A percentile compares a stretch with the other conserved stretches of the same genome.
Evolutionary conservation across 1,140 invertebrate species (phyloP).

Genomic region (Ctenoplectra terminalis): DNA sequence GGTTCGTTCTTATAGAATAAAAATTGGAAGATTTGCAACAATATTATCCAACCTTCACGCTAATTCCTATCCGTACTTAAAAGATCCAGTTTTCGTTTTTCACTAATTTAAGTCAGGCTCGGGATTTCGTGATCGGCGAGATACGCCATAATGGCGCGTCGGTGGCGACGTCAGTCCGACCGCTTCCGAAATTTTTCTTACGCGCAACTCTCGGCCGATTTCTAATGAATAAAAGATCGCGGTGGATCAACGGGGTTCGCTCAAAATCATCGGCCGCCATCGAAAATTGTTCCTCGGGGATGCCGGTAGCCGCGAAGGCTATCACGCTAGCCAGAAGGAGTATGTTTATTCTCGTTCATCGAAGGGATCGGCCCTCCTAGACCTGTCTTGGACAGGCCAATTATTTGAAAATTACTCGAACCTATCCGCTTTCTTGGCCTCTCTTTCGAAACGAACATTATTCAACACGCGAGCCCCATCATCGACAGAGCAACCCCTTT

Average conservation of each 20-base stretch:
- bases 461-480: slow-evolving; percentile 66
- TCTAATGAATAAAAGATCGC: slow-evolving; percentile 71
- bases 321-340: slow-evolving; percentile 68
- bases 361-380: slow-evolving; percentile 61
- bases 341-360: slow-evolving; percentile 52
- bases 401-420: slow-evolving; percentile 72
- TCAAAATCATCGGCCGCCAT: slow-evolving; percentile 52
- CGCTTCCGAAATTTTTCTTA: slow-evolving; percentile 50
- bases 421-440: slow-evolving; percentile 65
- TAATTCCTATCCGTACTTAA: too few species aligned
- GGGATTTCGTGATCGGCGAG: background rate
- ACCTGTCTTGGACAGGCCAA: slow-evolving; percentile 61
- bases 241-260: slow-evolving; percentile 44
- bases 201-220: slow-evolving; percentile 46
- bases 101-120: too few species aligned
- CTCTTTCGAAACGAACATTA: slow-evolving; percentile 69
- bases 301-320: slow-evolving; percentile 59
- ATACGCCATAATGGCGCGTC: slow-evolving; percentile 8
- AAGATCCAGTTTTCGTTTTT: background rate
- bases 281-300: slow-evolving; percentile 67
- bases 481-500: slow-evolving; percentile 42
- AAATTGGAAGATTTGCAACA: background rate
- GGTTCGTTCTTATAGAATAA: too few species aligned
- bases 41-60: background rate
- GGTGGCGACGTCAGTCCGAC: too few species aligned